phyloP scores from a whole-genome alignment of 2,888 invertebrate species.

The Ectemnius cavifrons region DNA sequence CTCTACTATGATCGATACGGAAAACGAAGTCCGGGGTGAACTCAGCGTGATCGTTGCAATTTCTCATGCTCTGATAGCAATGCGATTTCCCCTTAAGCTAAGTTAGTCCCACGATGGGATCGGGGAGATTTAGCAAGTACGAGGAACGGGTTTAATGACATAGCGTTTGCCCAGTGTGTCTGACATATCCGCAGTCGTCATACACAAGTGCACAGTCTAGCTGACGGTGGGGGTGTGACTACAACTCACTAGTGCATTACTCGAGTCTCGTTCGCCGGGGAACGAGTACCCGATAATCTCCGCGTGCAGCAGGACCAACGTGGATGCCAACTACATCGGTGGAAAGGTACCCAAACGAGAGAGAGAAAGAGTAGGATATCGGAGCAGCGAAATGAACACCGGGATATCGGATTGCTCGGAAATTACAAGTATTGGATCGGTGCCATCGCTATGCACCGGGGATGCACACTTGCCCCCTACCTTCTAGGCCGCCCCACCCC shows the following conservation, averaged over 20 bases:
- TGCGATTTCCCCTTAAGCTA: too few species aligned
- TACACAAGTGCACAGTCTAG: too few species aligned
- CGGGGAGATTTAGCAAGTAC: too few species aligned
- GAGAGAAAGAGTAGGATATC: neutral
- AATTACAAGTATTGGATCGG: constrained; percentile 16
- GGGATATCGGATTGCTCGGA: neutral
- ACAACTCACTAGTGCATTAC: neutral
- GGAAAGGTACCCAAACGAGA: neutral
- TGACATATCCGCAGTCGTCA: too few species aligned
- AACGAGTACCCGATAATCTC: neutral
- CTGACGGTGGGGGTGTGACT: neutral
- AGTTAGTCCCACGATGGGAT: too few species aligned
- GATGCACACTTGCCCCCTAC: constrained; percentile 27
- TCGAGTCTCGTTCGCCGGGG: neutral
- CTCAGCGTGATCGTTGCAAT: too few species aligned
- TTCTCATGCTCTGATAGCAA: too few species aligned
- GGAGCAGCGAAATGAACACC: constrained; percentile 1
- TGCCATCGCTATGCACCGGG: constrained; percentile 33
- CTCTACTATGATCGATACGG: too few species aligned
- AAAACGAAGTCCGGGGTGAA: too few species aligned
- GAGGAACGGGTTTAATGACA: too few species aligned
- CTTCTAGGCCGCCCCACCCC: constrained; percentile 35
- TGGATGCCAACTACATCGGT: too few species aligned
- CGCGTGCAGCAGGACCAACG: neutral
- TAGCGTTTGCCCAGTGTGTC: too few species aligned